A percentile compares a stretch with the other conserved stretches of the same genome.
These are phyloP conservation scores for Pseudorectes ferrugineus DNA, from an alignment of 2,113 vertebrate genomes.

Conservation along the genomic window DNA sequence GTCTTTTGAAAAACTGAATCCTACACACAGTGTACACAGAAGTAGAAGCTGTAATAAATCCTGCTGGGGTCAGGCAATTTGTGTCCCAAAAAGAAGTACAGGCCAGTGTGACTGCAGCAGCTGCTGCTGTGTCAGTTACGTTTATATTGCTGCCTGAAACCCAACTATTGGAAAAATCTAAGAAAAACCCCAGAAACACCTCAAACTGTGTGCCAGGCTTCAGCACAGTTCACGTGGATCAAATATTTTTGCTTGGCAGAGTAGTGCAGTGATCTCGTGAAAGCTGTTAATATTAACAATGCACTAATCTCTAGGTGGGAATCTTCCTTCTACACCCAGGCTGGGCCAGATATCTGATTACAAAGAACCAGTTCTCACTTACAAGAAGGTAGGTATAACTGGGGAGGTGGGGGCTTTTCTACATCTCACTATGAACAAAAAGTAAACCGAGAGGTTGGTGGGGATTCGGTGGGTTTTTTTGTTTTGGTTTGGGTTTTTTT, in stretches of 20 bases:
- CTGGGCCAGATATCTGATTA: background rate
- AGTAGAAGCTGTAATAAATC: background rate
- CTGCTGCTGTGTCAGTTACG: background rate
- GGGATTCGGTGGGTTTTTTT: background rate
- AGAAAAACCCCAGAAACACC: background rate
- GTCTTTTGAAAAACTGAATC: background rate
- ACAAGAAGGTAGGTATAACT: background rate
- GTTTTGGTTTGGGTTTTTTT: background rate
- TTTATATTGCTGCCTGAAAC: background rate
- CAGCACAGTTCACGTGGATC: background rate
- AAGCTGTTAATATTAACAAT: constrained; percentile 12
- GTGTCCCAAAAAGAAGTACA: background rate
- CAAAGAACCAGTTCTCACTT: background rate
- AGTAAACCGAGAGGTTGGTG: background rate
- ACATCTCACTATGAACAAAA: background rate
- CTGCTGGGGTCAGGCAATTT: background rate
- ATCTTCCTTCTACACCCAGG: background rate
- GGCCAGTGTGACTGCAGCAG: background rate
- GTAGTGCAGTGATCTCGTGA: background rate
- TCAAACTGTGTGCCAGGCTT: background rate
- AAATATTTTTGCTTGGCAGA: background rate
- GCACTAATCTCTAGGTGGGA: background rate
- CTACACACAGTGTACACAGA: background rate
- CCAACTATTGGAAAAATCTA: background rate
- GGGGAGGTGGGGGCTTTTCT: background rate